Percentiles rank a stretch among this genome's conserved stretches.
Conservation (phyloP, 2,797 vertebrate genomes). For the Tragelaphus eurycerus region DNA sequence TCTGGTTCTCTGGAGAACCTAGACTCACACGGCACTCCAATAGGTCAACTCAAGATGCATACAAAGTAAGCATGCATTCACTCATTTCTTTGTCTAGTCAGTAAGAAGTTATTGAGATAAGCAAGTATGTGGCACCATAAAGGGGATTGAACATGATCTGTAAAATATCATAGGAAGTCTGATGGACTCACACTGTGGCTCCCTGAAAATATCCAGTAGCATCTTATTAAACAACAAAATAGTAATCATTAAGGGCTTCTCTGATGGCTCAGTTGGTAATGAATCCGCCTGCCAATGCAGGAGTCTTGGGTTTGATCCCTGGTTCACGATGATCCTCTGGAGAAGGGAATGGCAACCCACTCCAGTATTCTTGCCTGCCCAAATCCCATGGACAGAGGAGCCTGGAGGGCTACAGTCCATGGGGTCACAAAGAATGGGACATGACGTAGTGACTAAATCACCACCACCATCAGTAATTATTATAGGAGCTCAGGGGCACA, state of each 20-base stretch:
- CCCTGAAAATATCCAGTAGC: neutral
- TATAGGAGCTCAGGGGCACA: neutral
- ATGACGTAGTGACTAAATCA: neutral
- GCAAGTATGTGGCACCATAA: rapidly evolving
- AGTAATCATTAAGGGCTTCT: neutral
- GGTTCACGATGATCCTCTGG: neutral
- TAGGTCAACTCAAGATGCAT: neutral
- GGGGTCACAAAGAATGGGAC: neutral
- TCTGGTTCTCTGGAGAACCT: neutral
- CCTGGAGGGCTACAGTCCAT: neutral
- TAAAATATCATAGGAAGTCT: neutral
- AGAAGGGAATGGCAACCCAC: neutral
- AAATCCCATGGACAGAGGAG: neutral
- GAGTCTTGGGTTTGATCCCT: neutral
- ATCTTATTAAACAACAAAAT: neutral
- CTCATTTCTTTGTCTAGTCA: neutral
- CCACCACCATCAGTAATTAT: neutral
- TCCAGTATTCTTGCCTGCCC: neutral
- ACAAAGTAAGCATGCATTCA: neutral
- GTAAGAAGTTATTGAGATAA: neutral
- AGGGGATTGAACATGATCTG: neutral
- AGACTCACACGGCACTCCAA: neutral
- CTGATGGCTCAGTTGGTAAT: neutral
- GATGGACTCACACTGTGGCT: neutral
- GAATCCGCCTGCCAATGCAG: neutral